Evolutionary conservation across 2,888 invertebrate genomes (phyloP).

Genomic region (Meliscaeva auricollis): DNA sequence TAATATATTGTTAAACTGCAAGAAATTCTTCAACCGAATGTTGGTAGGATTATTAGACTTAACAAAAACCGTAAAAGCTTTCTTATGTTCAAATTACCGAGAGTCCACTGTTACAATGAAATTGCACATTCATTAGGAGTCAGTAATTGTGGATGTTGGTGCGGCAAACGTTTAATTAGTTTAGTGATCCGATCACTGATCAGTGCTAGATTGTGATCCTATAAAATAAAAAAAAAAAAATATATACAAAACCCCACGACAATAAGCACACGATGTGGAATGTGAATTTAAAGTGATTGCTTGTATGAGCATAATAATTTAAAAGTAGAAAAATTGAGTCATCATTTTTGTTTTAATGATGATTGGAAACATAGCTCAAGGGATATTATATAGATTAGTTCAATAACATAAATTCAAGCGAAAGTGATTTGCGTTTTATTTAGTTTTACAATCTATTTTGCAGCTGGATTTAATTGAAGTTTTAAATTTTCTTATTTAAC

Average conservation of each 20-base stretch:
- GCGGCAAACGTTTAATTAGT: constrained; percentile 48
- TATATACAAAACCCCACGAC: no score
- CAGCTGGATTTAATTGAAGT: no score
- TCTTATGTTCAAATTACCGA: background rate
- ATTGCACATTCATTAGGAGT: constrained; percentile 37
- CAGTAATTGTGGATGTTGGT: constrained; percentile 32
- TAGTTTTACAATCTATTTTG: no score
- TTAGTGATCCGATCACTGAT: constrained; percentile 43
- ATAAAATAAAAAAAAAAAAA: constrained; percentile 27
- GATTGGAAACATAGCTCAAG: constrained; percentile 21
- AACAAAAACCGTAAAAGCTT: no score
- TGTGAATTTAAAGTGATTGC: background rate
- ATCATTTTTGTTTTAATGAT: constrained; percentile 40
- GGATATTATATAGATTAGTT: background rate
- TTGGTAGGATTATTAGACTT: no score
- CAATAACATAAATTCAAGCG: no score
- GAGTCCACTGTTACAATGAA: constrained; percentile 1
- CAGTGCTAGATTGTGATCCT: constrained; percentile 36
- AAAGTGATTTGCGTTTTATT: no score
- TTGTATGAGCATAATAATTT: background rate
- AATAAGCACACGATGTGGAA: constrained; percentile 21
- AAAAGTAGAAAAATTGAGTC: constrained; percentile 39
- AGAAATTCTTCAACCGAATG: no score
- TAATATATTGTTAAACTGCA: no score
- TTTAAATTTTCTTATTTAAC: no score